Percentiles rank a stretch among this genome's conserved stretches.
Evolutionary conservation across 1,140 invertebrate genomes (phyloP).

Genomic region (Saxidomus purpurata): DNA sequence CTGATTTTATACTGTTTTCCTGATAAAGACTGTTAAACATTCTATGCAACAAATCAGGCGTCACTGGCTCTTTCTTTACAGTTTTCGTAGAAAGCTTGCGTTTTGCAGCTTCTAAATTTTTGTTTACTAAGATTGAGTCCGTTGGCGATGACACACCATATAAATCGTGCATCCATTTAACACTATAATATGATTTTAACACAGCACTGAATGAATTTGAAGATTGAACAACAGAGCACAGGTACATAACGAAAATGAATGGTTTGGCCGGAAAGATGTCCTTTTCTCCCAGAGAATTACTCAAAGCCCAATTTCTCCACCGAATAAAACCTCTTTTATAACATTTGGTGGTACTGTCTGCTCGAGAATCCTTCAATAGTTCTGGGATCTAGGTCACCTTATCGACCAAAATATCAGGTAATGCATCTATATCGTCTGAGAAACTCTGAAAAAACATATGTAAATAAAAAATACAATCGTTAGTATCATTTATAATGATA

Average conservation of each 20-base stretch:
- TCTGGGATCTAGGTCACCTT: slow-evolving; percentile 36
- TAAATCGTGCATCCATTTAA: background rate
- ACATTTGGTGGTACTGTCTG: slow-evolving; percentile 11
- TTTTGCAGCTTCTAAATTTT: slow-evolving; percentile 10
- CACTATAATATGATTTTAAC: background rate
- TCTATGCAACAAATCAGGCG: background rate
- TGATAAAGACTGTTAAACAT: background rate
- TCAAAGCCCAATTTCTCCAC: slow-evolving; percentile 40
- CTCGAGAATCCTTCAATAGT: slow-evolving; percentile 12
- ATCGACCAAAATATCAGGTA: slow-evolving; percentile 34
- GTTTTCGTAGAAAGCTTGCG: background rate
- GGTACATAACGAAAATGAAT: background rate
- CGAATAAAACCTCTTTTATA: slow-evolving; percentile 30
- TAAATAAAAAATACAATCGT: background rate
- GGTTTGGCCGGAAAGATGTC: slow-evolving; percentile 45
- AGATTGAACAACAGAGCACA: slow-evolving; percentile 11
- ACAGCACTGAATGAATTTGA: background rate
- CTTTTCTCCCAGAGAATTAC: slow-evolving; percentile 28
- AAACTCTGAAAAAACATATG: slow-evolving; percentile 48
- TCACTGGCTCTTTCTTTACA: slow-evolving; percentile 49
- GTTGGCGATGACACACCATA: slow-evolving; percentile 23
- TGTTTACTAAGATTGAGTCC: slow-evolving; percentile 14
- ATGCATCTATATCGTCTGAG: slow-evolving; percentile 19
- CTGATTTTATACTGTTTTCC: slow-evolving; percentile 30
- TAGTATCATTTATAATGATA: background rate